A percentile compares a stretch with the other conserved stretches of the same genome.
Evolutionary conservation across 2,888 invertebrate genomes (phyloP).

Genomic region (Drosophila anomalata): DNA sequence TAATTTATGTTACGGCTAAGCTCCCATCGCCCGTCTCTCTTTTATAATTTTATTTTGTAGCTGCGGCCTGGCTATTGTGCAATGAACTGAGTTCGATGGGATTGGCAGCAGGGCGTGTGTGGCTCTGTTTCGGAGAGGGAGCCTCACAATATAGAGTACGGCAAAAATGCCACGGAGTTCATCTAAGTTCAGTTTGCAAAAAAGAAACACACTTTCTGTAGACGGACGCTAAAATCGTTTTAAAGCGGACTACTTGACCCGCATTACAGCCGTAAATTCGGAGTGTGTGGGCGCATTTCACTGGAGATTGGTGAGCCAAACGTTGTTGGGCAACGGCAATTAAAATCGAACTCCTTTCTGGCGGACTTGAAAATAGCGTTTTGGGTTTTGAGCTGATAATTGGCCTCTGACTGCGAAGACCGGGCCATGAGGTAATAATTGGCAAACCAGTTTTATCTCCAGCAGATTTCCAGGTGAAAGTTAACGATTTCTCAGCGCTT

Average conservation of each 20-base stretch:
- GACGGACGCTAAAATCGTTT: conserved; percentile 8
- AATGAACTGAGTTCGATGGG: conserved; percentile 60
- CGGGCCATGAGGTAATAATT: conserved; percentile 68
- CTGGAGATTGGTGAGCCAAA: conserved; percentile 1
- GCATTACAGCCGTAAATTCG: conserved; percentile 42
- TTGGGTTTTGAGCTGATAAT: conserved; percentile 9
- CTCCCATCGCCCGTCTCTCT: conserved; percentile 25
- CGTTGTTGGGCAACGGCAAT: conserved; percentile 18
- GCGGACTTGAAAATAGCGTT: background rate
- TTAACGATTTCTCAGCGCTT: conserved; percentile 41
- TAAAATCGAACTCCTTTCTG: conserved; percentile 13
- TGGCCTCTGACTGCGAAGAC: conserved; percentile 19
- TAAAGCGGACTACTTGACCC: conserved; percentile 54
- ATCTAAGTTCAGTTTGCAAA: conserved; percentile 21
- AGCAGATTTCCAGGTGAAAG: conserved; percentile 58
- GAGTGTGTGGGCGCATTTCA: conserved; percentile 43
- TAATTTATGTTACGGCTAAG: conserved; percentile 73
- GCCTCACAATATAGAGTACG: background rate
- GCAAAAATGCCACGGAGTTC: conserved; percentile 10
- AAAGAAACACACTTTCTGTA: background rate
- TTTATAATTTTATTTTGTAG: conserved; percentile 38
- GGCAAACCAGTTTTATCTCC: conserved; percentile 64
- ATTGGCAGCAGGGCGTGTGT: conserved; percentile 37
- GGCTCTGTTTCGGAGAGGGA: conserved; percentile 27
- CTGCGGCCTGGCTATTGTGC: conserved; percentile 66